Evolutionary conservation across 2,113 vertebrate genomes (phyloP), one percentile per base, ranked within the genome.

Genomic region (Oreochromis spilurus): DNA sequence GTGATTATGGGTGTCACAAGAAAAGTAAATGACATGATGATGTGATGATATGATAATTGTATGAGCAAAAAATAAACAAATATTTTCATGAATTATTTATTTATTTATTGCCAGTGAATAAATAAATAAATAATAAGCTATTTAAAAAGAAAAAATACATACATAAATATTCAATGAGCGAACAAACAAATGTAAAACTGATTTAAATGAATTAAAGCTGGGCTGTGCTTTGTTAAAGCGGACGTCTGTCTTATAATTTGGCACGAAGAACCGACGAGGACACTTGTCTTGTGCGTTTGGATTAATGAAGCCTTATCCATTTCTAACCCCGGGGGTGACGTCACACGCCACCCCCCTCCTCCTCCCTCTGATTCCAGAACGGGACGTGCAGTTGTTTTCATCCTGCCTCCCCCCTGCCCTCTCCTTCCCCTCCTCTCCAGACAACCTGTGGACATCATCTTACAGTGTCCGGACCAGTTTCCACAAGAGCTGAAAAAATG

Each of bases 371-470:
- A 62, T 77, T 79, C 90, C 62, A 8, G 24, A 62, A 75, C 52
- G 48, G 84, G 91, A 89, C 88, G 81, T 90, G 85, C 86, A 85
- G 84, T 90, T 77, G 81, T 88, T 78, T 75, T 5, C 7, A n/a
- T 12, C 19, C 77, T 8, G 10, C 72, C 72, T 13, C 72, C 50
- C 52, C 60, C 31, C 60, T 65, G 31, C 60, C 60, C 60, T 65
- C 58, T 60, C 57, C 57, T 13, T 3, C 12, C 48, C 19, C 17
- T 48, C 72, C 87, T 65, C 54, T 53, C 26, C 45, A 40, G 52
- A 78, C 86, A 88, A 91, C 92, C 84, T 89, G 89, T 87, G 81
- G 81, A 43, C 88, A 11, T 45, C 89, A 45, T 40, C 84, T 86
- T 4, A 38, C 21, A 67, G 17, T 78, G 81, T 88, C 81, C 12